These are phyloP conservation scores for Homalodisca vitripennis DNA, from an alignment of 1,140 invertebrate species.

Conservation along the genomic window DNA sequence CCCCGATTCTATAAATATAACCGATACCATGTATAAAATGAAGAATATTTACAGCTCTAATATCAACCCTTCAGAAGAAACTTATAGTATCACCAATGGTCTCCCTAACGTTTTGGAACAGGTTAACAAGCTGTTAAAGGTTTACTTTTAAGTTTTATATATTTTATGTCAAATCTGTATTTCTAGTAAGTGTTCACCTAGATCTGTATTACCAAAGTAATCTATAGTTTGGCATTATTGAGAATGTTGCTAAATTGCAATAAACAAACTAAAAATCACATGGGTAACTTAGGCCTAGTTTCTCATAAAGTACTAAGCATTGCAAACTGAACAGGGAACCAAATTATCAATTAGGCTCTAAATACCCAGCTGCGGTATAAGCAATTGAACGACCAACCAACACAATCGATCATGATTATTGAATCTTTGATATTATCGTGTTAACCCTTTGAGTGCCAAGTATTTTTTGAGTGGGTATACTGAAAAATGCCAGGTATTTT, in stretches of 20 bases:
- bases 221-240: no score
- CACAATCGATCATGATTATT: no score
- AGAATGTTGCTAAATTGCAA: background rate
- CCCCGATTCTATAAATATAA: slow-evolving; percentile 25
- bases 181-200: no score
- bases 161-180: background rate
- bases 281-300: background rate
- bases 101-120: slow-evolving; percentile 22
- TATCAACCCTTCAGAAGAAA: background rate
- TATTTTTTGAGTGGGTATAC: no score
- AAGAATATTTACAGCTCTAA: slow-evolving; percentile 37
- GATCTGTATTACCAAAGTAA: no score
- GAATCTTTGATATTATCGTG: no score
- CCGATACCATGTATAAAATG: slow-evolving; percentile 38
- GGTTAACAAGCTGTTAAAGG: slow-evolving; percentile 30
- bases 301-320: background rate
- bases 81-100: background rate
- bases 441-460: no score
- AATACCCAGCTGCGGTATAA: no score
- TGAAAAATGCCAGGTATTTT: no score
- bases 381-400: no score
- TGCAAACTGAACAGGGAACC: no score
- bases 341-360: no score
- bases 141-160: background rate
- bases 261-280: background rate